Conservation (phyloP, 2,888 invertebrate genomes). For the Idaea straminata region DNA sequence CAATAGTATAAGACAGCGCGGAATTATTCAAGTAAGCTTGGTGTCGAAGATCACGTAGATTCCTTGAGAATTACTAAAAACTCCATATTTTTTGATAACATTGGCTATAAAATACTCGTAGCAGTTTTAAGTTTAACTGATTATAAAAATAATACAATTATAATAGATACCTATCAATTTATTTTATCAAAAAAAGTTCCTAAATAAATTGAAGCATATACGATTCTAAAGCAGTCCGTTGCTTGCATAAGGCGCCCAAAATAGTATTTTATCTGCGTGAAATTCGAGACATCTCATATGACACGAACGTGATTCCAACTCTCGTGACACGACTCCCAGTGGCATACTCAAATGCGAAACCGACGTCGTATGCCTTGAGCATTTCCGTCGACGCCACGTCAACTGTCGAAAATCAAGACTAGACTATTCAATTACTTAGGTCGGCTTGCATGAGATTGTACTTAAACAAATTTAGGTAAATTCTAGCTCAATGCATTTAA, state of each 20-base stretch:
- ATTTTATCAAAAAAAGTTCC: not conserved
- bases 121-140: too few relatives aligned
- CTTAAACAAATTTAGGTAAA: too few relatives aligned
- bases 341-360: conserved; percentile 15
- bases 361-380: conserved; percentile 12
- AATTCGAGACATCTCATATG: conserved; percentile 13
- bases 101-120: too few relatives aligned
- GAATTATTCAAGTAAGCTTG: not conserved
- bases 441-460: too few relatives aligned
- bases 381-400: not conserved
- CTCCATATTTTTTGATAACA: too few relatives aligned
- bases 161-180: too few relatives aligned
- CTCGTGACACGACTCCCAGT: conserved; percentile 24
- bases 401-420: conserved; percentile 6
- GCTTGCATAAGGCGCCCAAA: not conserved
- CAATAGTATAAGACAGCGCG: not conserved
- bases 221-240: not conserved
- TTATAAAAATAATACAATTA: too few relatives aligned
- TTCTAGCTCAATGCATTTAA: too few relatives aligned
- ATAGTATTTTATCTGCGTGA: not conserved
- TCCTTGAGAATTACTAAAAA: too few relatives aligned
- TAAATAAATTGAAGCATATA: not conserved
- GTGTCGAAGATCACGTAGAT: not conserved
- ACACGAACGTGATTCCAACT: conserved; percentile 27
- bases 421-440: not conserved